A percentile compares a stretch with the other conserved stretches of the same genome.
Conservation (phyloP, 2,113 vertebrate genomes). For the Alces alces region DNA sequence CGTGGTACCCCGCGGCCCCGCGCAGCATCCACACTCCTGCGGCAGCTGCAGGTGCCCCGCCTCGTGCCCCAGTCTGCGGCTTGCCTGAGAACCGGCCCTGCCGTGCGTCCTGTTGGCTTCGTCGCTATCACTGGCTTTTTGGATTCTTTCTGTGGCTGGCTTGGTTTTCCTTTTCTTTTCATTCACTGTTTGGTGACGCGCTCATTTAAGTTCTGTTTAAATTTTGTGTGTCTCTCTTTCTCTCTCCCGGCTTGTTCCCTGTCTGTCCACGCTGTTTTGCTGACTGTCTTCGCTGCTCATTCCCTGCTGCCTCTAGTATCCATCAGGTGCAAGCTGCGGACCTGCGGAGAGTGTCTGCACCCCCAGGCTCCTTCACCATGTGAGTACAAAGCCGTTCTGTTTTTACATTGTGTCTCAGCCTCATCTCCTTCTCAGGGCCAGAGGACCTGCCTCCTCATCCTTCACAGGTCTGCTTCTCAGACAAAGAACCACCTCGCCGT, state of each 20-base stretch:
- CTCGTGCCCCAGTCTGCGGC: not conserved
- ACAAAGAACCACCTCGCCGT: not conserved
- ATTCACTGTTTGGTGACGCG: conserved; percentile 71
- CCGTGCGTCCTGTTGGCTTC: conserved; percentile 73
- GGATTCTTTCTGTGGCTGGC: conserved; percentile 59
- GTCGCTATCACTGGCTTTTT: conserved; percentile 67
- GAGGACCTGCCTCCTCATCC: not conserved
- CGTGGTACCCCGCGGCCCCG: accelerated
- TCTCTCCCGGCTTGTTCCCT: conserved; percentile 71
- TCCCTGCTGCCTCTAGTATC: conserved; percentile 88
- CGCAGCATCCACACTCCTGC: not conserved
- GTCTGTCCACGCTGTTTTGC: conserved; percentile 78
- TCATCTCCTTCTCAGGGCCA: not conserved
- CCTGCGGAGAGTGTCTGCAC: conserved; percentile 97
- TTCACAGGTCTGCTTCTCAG: not conserved
- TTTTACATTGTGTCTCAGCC: conserved; percentile 34
- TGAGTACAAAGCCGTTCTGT: conserved; percentile 86
- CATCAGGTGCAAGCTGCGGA: conserved; percentile 98
- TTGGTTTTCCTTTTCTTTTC: conserved; percentile 73
- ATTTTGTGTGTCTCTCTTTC: conserved; percentile 79
- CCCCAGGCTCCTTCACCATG: conserved; percentile 98
- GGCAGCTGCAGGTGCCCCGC: not conserved
- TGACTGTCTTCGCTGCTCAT: conserved; percentile 80
- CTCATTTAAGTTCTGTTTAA: conserved; percentile 83
- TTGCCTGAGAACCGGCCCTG: conserved; percentile 26